Base-by-base conservation (phyloP, 1,140 invertebrate genomes). In the Steinernema khuongi region DNA sequence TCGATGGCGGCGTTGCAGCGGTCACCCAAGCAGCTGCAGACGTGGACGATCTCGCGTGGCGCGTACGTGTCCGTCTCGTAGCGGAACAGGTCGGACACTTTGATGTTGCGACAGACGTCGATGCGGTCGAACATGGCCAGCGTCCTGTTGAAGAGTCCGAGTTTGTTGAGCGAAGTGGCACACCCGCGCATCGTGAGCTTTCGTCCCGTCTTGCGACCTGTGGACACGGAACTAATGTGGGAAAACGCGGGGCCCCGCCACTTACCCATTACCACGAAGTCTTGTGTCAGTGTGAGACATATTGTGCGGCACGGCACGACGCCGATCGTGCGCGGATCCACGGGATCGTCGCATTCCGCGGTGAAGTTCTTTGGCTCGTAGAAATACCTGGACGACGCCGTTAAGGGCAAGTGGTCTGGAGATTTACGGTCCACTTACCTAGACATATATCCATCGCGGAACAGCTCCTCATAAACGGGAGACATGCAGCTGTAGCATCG, bases 21-120 rank as follows among this genome's bases (percentile, higher is more conserved):
- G 66, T 78, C 77, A 26, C 77, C 77, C n/a, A 78, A 70, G 36
- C 77, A 78, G 66, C 71, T 74, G 72, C 77, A 78, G 18, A 78
- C 77, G 30, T 69, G 67, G 7, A 69, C 41, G 44, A 78, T 71
- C 18, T 74, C 71, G 31, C 75, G 76, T 41, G 70, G 70, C 22
- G 72, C 50, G 17, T 2, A 18, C n/a, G 28, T 68, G 14, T 33
- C 67, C 31, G 68, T 66, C 43, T 78, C 77, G 33, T 78, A 60
- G 19, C 77, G 71, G 72, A 78, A 78, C 1, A 78, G 72, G 29
- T 78, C 77, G 41, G 77, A 71, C 2, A 36, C 28, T n/a, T 70
- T 68, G 17, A 73, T 22, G 18, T 29, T 71, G 75, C 77, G 44
- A 68, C 77, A 78, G 29, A 78, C 78, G 68, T 78, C 77, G 60